These are phyloP conservation scores for Lordiphosa clarofinis DNA, from an alignment of 1,140 invertebrate genomes.

Conservation along the genomic window DNA sequence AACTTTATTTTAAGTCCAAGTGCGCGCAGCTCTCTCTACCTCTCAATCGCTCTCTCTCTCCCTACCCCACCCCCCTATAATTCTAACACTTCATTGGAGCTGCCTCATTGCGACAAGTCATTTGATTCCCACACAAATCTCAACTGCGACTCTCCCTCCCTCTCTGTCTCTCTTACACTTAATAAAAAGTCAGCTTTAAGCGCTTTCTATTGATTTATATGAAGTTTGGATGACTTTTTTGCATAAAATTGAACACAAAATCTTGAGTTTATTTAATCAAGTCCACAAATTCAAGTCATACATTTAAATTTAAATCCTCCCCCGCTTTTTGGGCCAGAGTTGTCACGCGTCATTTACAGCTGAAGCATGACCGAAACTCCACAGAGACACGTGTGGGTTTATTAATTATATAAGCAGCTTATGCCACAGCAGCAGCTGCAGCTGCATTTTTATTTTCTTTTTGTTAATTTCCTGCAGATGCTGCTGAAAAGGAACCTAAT, in stretches of 20 bases:
- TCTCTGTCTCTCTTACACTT: constrained; percentile 12
- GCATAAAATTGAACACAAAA: too few relatives aligned
- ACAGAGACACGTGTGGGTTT: constrained; percentile 66
- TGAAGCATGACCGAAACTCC: constrained; percentile 31
- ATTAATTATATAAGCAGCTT: constrained; percentile 69
- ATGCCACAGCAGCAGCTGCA: constrained; percentile 48
- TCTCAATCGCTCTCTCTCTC: constrained; percentile 14
- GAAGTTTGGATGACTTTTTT: too few relatives aligned
- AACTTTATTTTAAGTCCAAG: constrained; percentile 53
- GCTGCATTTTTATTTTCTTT: constrained; percentile 16
- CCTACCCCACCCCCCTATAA: constrained; percentile 17
- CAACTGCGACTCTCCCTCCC: constrained; percentile 24
- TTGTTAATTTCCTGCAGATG: constrained; percentile 68
- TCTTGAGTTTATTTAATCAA: constrained; percentile 10
- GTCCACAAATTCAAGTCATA: constrained; percentile 18
- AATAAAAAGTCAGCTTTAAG: constrained; percentile 70
- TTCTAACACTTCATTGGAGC: constrained; percentile 76
- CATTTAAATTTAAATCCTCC: constrained; percentile 16
- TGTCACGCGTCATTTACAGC: constrained; percentile 58
- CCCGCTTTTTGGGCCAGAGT: constrained; percentile 44
- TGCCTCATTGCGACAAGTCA: constrained; percentile 54
- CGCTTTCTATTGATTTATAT: constrained; percentile 76
- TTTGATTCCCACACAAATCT: constrained; percentile 76
- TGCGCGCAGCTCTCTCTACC: constrained; percentile 31
- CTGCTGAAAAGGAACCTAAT: constrained; percentile 18